A percentile compares a stretch with the other conserved stretches of the same genome.
Evolutionary conservation across 2,797 vertebrate genomes (phyloP).

Genomic region (Anabas testudineus): DNA sequence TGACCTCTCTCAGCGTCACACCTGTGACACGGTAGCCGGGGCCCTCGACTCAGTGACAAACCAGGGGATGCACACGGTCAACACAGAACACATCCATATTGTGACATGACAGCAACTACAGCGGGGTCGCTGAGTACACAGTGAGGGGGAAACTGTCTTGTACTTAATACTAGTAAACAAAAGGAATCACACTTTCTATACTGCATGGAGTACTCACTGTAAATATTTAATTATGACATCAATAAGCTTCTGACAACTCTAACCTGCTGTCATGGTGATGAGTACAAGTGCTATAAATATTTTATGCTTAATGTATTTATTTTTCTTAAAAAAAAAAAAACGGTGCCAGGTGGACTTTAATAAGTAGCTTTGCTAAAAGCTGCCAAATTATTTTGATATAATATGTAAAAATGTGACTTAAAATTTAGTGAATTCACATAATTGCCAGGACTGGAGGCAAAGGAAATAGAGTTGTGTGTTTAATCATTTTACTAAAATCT

Average conservation of each 20-base stretch:
- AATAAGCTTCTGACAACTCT: neutral
- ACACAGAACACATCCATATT: slow-evolving; percentile 62
- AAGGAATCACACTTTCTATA: neutral
- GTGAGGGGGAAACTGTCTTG: slow-evolving; percentile 6
- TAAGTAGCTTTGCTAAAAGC: no score
- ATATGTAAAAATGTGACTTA: no score
- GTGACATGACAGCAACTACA: slow-evolving; percentile 47
- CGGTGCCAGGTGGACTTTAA: neutral
- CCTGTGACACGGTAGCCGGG: slow-evolving; percentile 72
- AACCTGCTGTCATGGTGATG: no score
- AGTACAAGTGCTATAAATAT: no score
- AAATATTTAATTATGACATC: neutral
- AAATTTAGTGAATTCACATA: neutral
- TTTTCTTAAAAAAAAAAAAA: neutral
- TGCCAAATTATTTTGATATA: neutral
- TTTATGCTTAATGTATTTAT: neutral
- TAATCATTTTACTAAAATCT: no score
- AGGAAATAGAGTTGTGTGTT: no score
- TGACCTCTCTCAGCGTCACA: slow-evolving; percentile 78
- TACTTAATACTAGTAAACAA: neutral
- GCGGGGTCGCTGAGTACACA: slow-evolving; percentile 20
- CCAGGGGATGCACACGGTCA: slow-evolving; percentile 45
- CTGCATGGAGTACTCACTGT: neutral
- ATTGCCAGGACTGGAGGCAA: slow-evolving; percentile 2
- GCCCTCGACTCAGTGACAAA: slow-evolving; percentile 67